Base-by-base conservation (phyloP, 2,113 vertebrate genomes). In the Rhipidura dahli region DNA sequence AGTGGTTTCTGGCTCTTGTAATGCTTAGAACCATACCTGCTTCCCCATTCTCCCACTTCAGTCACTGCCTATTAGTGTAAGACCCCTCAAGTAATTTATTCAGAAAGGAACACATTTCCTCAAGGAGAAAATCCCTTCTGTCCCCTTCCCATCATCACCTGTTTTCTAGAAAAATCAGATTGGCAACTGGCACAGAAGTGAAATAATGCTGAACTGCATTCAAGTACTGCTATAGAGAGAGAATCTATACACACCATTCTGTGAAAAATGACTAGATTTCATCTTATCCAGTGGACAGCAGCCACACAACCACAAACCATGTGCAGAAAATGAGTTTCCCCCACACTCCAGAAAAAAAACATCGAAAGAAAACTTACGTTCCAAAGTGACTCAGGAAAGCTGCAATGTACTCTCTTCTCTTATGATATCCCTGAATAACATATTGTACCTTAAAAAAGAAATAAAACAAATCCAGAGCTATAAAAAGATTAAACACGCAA, bases 351-450 rank as follows among this genome's bases (percentile, higher is more conserved):
- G 76, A 82, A 95, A 70, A 66, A 3, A 81, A 0, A 17, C 44
- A 81, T 27, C 2, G 13, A 45, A 94, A 72, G 35, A 89, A 95
- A 90, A 99, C 99, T 99, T 97, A 99, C 99, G 98, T 99, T 98
- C 99, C 99, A 94, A 99, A 99, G 97, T 99, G 99, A 96, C 99
- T 99, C 90, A 99, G 99, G 92, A 99, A 99, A 86, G 99, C 99
- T 66, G 99, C 99, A 13, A 99, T 99, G 91, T 99, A 99, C 83
- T 99, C 99, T 96, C 99, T 98, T 95, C 99, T 98, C 95, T 99
- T 99, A 97, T 99, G 99, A 93, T 99, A 99, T 73, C 99, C 99
- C 97, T 99, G 99, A 96, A 99, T 99, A 88, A 99, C 99, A 95
- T 99, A 99, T 81, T 99, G 99, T 92, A 99, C 99, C 99, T 99